Evolutionary conservation across 2,113 vertebrate genomes (phyloP), one percentile per base, ranked within the genome.

Genomic region (Chauna torquata): DNA sequence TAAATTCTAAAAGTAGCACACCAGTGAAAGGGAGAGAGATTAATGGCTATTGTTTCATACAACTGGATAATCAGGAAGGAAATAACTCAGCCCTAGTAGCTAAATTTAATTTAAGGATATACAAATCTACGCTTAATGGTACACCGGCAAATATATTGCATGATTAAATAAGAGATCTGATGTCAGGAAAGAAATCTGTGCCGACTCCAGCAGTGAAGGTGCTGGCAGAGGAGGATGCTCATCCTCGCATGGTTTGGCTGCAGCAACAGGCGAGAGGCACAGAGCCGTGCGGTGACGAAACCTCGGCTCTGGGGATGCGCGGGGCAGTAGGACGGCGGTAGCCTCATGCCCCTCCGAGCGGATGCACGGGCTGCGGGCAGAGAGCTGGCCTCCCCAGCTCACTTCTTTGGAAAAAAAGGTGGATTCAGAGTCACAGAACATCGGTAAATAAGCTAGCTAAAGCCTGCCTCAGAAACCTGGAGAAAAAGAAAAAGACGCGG

Each of bases 341-440:
- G 16, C 54, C 42, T 40, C 9, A 40, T 4, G 19, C 55, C 47
- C 36, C 27, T 12, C 40, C 3, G 15, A 30, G 16, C 12, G 30
- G 0, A 9, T 6, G 32, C 25, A 45, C 0, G 0, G 11, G 5
- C 17, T 32, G 38, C 5, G 1, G 9, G 2, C 24, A 4, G 8
- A 23, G 28, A 42, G 27, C 61, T 45, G n/a, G 19, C 38, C 28
- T 36, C 69, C 28, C 36, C 7, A 3, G 27, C 36, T 47, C 54
- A 4, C 17, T 4, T 3, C 44, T 40, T 13, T 0, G 2, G 52
- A 58, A 20, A 54, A 25, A 54, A 55, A 52, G 11, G 6, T 6
- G 19, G 19, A 40, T 40, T 83, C 16, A 12, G 28, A 18, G 38
- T 42, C 34, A 12, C 42, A 38, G 36, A 18, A 44, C 7, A 9